Conservation (phyloP, 2,888 invertebrate genomes). For the Invenusta paracnida region DNA sequence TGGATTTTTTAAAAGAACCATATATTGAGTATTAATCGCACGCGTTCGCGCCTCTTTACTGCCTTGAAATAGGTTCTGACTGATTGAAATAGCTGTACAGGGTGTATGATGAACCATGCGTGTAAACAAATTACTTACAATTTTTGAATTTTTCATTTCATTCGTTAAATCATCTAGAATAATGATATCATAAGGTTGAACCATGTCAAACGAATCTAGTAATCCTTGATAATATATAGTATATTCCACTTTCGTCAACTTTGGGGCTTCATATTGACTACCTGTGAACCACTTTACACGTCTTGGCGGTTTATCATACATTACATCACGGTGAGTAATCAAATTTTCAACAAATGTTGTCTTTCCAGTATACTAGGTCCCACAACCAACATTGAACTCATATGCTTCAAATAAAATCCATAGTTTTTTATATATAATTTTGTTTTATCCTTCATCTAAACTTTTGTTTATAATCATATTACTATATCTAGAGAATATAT, state of each 20-base stretch:
- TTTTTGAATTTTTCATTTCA: conserved; percentile 11
- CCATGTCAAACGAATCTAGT: neutral
- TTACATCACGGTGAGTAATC: neutral
- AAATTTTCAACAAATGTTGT: conserved; percentile 6
- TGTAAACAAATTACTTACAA: conserved; percentile 2
- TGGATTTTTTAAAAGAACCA: conserved; percentile 3
- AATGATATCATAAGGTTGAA: neutral
- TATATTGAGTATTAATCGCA: neutral
- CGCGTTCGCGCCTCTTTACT: neutral
- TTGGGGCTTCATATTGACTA: neutral
- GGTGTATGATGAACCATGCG: neutral
- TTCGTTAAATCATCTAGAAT: neutral
- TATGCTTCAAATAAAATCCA: neutral
- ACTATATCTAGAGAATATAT: neutral
- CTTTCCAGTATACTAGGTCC: neutral
- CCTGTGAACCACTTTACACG: neutral
- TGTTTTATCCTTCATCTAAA: neutral
- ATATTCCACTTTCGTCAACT: neutral
- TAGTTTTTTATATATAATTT: neutral
- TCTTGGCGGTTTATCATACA: conserved; percentile 8
- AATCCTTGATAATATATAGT: conserved; percentile 20
- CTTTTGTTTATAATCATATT: neutral
- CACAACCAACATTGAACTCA: neutral
- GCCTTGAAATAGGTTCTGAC: neutral
- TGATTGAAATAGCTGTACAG: neutral